phyloP scores from a whole-genome alignment of 2,888 invertebrate species.

The Acleris sparsana region DNA sequence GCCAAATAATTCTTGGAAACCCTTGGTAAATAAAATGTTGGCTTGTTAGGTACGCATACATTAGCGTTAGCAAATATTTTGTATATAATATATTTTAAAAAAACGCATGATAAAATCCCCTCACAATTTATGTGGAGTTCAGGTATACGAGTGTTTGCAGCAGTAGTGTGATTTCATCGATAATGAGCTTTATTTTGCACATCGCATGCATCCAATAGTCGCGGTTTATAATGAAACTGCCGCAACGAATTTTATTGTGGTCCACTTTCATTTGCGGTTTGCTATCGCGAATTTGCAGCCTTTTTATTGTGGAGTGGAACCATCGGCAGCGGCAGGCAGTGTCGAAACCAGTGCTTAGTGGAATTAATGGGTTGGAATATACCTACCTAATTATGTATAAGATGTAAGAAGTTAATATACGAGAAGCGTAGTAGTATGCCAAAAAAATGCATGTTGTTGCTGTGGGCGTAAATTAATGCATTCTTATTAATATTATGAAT shows the following conservation, averaged over 20 bases:
- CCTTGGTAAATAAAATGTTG: too few species aligned
- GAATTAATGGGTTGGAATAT: conserved; percentile 1
- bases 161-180: conserved; percentile 11
- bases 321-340: neutral
- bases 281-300: conserved; percentile 42
- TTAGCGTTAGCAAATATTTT: too few species aligned
- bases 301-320: conserved; percentile 22
- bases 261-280: conserved; percentile 67
- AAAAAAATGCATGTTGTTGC: neutral
- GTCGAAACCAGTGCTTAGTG: conserved; percentile 1
- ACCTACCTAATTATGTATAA: conserved; percentile 1
- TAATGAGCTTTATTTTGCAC: conserved; percentile 51
- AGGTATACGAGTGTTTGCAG: neutral
- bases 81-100: too few species aligned
- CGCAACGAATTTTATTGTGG: conserved; percentile 66
- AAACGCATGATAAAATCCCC: too few species aligned
- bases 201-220: conserved; percentile 60
- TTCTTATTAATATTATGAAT: neutral
- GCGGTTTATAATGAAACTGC: conserved; percentile 71
- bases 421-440: neutral
- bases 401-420: neutral
- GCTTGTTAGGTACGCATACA: too few species aligned
- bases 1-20: too few species aligned
- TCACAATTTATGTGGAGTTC: too few species aligned
- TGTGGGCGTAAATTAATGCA: neutral